Conservation (phyloP, 2,797 vertebrate species). For the Sciurus carolinensis region DNA sequence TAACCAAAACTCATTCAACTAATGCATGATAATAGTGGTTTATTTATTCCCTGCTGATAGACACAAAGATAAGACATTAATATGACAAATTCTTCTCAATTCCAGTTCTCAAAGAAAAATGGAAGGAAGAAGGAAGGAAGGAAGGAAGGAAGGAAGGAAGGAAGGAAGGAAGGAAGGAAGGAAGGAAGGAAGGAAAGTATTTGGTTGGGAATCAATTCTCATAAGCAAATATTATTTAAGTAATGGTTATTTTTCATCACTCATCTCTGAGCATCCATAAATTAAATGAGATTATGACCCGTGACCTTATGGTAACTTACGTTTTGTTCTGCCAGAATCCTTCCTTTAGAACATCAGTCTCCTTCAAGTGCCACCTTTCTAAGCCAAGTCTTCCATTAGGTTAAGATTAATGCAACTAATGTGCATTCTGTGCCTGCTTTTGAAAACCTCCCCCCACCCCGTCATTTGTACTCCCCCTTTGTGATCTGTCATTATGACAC, state of each 20-base stretch:
- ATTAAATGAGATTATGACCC: conserved; percentile 48
- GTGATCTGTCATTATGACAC: conserved; percentile 74
- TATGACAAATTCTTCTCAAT: conserved; percentile 59
- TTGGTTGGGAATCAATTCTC: conserved; percentile 59
- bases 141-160: not conserved
- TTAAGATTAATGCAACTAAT: conserved; percentile 77
- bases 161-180: not conserved
- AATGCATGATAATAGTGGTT: conserved; percentile 63
- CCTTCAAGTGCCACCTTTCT: conserved; percentile 68
- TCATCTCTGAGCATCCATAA: conserved; percentile 64
- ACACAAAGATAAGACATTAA: conserved; percentile 66
- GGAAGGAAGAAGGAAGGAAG: not conserved
- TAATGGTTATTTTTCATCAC: conserved; percentile 64
- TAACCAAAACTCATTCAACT: conserved; percentile 74
- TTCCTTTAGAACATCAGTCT: conserved; percentile 66
- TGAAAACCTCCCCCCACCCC: not conserved
- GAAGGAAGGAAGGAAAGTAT: not conserved
- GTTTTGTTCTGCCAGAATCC: conserved; percentile 62
- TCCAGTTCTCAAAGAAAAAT: conserved; percentile 39
- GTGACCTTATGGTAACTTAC: conserved; percentile 61
- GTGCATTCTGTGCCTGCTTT: conserved; percentile 60
- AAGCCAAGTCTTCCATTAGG: conserved; percentile 83
- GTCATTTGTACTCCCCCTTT: not conserved
- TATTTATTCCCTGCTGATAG: conserved; percentile 29
- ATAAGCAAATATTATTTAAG: conserved; percentile 52